Evolutionary conservation across 2,113 vertebrate species (phyloP).

Genomic region (Phalacrocorax brasilianus): DNA sequence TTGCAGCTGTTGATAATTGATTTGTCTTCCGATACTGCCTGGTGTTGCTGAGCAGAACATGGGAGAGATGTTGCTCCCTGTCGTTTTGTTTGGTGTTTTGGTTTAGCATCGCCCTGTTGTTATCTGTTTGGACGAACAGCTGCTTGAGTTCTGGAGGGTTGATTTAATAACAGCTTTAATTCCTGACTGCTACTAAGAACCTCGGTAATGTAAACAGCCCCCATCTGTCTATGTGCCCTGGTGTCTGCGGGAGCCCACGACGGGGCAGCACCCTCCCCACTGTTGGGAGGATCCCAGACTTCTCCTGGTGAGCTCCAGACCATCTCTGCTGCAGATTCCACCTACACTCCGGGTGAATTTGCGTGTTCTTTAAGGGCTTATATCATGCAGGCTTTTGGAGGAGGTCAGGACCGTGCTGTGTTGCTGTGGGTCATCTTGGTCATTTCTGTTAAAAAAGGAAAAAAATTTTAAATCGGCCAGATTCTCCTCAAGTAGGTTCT

Average conservation of each 20-base stretch:
- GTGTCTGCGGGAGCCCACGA: accelerated
- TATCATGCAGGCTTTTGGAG: background rate
- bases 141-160: slow-evolving; percentile 26
- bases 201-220: background rate
- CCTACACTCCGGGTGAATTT: accelerated
- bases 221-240: slow-evolving; percentile 5
- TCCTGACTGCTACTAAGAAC: slow-evolving; percentile 4
- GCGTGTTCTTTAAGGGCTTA: background rate
- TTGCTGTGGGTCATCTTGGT: background rate
- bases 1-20: background rate
- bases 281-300: background rate
- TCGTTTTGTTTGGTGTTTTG: background rate
- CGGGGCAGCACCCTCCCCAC: background rate
- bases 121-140: background rate
- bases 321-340: background rate
- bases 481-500: background rate
- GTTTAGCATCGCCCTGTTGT: slow-evolving; percentile 41
- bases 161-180: slow-evolving; percentile 48
- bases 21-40: background rate
- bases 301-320: background rate
- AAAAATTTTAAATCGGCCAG: background rate
- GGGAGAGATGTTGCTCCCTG: background rate
- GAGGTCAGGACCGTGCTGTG: background rate
- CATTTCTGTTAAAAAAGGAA: background rate
- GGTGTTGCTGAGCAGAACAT: background rate